These are phyloP conservation scores for Urocynchramus pylzowi DNA, from an alignment of 2,113 vertebrate species.

Conservation along the genomic window DNA sequence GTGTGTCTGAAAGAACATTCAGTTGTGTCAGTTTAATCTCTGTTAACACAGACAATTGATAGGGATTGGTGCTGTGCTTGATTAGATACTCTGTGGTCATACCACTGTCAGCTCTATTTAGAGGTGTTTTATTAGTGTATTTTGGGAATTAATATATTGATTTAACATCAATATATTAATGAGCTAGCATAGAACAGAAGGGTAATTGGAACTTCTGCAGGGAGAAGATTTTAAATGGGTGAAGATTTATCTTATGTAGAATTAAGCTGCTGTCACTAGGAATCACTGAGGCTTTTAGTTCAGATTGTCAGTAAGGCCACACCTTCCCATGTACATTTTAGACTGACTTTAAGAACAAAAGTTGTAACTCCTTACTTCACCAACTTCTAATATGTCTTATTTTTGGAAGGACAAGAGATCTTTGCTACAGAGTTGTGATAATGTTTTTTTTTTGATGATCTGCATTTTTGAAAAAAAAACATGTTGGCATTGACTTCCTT, in stretches of 20 bases:
- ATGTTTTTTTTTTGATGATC: not conserved
- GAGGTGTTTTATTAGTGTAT: not conserved
- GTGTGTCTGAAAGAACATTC: not conserved
- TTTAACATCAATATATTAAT: not conserved
- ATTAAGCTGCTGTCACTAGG: not conserved
- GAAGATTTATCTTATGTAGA: not conserved
- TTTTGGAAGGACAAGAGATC: not conserved
- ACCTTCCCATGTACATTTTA: not conserved
- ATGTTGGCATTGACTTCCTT: not conserved
- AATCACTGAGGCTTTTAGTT: not conserved
- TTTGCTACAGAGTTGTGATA: not conserved
- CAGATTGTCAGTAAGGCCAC: not conserved
- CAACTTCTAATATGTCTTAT: not conserved
- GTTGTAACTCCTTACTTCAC: not conserved
- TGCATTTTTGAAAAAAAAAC: not conserved
- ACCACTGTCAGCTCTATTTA: not conserved
- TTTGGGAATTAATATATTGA: not conserved
- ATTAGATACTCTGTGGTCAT: not conserved
- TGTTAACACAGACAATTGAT: not conserved
- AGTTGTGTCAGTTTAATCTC: not conserved
- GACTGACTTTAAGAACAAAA: not conserved
- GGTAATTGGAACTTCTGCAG: not conserved
- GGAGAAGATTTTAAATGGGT: not conserved
- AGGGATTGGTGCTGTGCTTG: not conserved
- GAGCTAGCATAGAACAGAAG: not conserved